A percentile compares a stretch with the other conserved stretches of the same genome.
Conservation (phyloP, 53 echinoderm and acorn worm genomes). For the Holothuria scabra region DNA sequence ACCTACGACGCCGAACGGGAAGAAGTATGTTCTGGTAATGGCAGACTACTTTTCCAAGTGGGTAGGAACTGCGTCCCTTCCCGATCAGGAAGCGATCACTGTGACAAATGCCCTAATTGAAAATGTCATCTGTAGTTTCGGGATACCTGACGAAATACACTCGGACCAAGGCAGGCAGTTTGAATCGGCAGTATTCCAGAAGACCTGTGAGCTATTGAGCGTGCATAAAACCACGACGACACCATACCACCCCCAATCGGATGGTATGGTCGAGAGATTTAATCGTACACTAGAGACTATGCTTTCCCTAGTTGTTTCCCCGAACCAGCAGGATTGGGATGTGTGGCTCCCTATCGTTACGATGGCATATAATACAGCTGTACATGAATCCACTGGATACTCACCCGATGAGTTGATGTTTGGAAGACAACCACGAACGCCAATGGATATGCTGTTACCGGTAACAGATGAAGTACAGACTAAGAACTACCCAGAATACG, state of each 20-base stretch:
- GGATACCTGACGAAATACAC: slow-evolving; percentile 2
- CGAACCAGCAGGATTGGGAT: not conserved
- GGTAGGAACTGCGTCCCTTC: not conserved
- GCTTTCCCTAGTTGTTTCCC: not conserved
- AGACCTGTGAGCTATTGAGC: not conserved
- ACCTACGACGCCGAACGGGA: not conserved
- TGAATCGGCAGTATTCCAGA: slow-evolving; percentile 12
- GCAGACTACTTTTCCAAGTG: slow-evolving; percentile 1
- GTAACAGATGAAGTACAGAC: not conserved
- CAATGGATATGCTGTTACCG: not conserved
- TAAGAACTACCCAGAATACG: not conserved
- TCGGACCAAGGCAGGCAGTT: not conserved
- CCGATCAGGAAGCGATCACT: not conserved
- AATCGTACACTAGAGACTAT: not conserved
- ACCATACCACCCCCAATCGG: too few relatives aligned
- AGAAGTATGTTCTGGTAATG: not conserved
- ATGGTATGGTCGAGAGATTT: too few relatives aligned
- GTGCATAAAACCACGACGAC: not conserved
- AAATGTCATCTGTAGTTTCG: not conserved
- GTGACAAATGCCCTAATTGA: not conserved
- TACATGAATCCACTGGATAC: slow-evolving; percentile 23
- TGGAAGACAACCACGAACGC: not conserved
- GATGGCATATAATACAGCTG: not conserved
- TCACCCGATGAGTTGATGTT: slow-evolving; percentile 25
- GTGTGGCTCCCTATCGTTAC: not conserved